Conservation (phyloP, 2,797 vertebrate genomes). For the Spatula versicolor region DNA sequence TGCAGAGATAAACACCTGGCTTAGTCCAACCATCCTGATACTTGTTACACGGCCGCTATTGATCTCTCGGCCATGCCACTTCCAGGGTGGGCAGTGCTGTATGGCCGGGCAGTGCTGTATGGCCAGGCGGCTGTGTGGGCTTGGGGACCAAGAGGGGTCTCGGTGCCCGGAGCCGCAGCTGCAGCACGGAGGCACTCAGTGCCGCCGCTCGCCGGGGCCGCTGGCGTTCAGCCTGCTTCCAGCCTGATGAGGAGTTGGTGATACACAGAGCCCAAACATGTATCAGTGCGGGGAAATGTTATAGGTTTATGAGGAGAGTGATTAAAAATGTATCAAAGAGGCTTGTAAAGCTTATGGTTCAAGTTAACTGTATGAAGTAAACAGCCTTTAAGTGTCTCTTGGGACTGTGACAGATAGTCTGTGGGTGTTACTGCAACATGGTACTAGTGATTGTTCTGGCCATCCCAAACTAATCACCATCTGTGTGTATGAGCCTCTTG, state of each 20-base stretch:
- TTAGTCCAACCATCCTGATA: slow-evolving; percentile 28
- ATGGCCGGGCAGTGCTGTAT: not conserved
- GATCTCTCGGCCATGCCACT: slow-evolving; percentile 46
- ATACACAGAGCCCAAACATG: slow-evolving; percentile 20
- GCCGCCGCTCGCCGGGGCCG: fast-evolving
- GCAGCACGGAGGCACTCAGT: not conserved
- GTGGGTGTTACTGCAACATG: slow-evolving; percentile 84
- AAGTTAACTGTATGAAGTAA: slow-evolving; percentile 85
- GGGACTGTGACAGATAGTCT: slow-evolving; percentile 84
- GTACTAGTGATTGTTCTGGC: slow-evolving; percentile 82
- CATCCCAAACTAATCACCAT: slow-evolving; percentile 87
- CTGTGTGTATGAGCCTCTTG: slow-evolving; percentile 82
- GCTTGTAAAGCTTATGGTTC: slow-evolving; percentile 85
- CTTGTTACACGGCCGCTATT: slow-evolving; percentile 4
- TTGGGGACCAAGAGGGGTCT: not conserved
- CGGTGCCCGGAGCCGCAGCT: not conserved
- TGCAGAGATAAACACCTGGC: slow-evolving; percentile 48
- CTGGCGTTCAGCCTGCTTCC: not conserved
- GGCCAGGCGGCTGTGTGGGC: not conserved
- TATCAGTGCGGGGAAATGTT: slow-evolving; percentile 64
- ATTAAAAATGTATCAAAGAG: slow-evolving; percentile 87
- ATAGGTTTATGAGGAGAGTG: slow-evolving; percentile 80
- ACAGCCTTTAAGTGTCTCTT: slow-evolving; percentile 82
- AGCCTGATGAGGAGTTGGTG: slow-evolving; percentile 8
- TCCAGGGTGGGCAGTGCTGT: not conserved